A percentile compares a stretch with the other conserved stretches of the same genome.
Conservation (phyloP, 2,113 vertebrate genomes). For the Saimiri boliviensis region DNA sequence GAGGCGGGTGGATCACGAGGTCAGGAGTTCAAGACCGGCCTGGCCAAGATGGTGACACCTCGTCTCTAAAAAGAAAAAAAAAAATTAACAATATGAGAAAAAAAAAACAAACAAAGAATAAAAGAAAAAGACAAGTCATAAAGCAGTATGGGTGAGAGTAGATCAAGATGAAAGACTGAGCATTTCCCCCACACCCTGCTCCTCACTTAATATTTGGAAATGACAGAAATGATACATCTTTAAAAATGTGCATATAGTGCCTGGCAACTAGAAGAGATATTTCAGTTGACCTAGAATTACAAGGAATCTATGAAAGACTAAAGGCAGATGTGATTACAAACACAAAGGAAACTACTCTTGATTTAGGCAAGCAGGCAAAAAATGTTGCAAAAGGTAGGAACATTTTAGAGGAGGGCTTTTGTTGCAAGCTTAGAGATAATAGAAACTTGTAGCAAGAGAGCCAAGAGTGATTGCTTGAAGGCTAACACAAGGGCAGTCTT, state of each 20-base stretch:
- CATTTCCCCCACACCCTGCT: not conserved
- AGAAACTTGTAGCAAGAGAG: conserved; percentile 5
- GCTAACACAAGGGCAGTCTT: not conserved
- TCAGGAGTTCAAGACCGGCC: too few relatives aligned
- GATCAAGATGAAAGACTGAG: not conserved
- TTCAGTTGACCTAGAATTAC: not conserved
- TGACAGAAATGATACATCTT: conserved; percentile 11
- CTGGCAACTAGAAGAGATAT: not conserved
- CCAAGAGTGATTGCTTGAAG: not conserved
- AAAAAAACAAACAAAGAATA: too few relatives aligned
- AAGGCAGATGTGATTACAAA: conserved; percentile 7
- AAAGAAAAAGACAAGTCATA: not conserved
- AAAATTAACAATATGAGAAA: too few relatives aligned
- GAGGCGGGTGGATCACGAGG: too few relatives aligned
- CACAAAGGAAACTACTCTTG: not conserved
- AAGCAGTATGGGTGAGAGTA: not conserved
- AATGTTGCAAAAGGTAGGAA: not conserved
- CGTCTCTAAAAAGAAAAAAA: too few relatives aligned
- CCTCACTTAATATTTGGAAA: conserved; percentile 8
- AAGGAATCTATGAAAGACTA: not conserved
- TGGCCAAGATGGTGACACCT: too few relatives aligned
- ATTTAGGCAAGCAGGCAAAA: not conserved
- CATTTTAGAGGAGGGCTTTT: not conserved
- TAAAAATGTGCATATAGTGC: not conserved
- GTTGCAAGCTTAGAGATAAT: conserved; percentile 28